Conservation (phyloP, 2,888 invertebrate species). For the Nezara viridula region DNA sequence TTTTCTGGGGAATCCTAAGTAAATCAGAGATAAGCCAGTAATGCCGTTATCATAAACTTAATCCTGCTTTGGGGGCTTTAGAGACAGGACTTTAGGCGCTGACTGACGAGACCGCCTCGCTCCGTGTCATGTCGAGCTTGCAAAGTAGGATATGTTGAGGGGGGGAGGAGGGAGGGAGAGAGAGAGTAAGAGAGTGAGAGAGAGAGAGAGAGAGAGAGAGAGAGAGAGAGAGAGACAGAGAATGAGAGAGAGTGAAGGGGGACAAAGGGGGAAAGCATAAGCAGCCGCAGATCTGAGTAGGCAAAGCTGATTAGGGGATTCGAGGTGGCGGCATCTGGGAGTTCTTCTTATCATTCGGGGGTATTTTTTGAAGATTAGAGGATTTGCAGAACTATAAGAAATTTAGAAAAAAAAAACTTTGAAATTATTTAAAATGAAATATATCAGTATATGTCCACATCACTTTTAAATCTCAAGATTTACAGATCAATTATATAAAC, state of each 20-base stretch:
- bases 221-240: too few relatives aligned
- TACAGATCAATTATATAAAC: too few relatives aligned
- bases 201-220: too few relatives aligned
- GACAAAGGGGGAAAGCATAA: neutral
- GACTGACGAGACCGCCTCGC: neutral
- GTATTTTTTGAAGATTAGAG: neutral
- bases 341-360: neutral
- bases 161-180: too few relatives aligned
- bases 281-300: slow-evolving; percentile 4
- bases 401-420: neutral
- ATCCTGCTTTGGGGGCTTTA: neutral
- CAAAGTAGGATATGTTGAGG: neutral
- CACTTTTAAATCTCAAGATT: too few relatives aligned
- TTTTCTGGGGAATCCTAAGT: neutral
- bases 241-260: too few relatives aligned
- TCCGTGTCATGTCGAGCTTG: neutral
- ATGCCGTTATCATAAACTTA: slow-evolving; percentile 29
- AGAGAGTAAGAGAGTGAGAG: too few relatives aligned
- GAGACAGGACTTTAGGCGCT: neutral
- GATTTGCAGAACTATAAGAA: neutral
- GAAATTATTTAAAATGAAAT: neutral
- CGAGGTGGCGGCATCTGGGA: neutral
- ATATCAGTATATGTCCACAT: too few relatives aligned
- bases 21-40: slow-evolving; percentile 14
- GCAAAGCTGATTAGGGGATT: slow-evolving; percentile 12